phyloP scores from a whole-genome alignment of 2,797 vertebrate genomes.

The Psittacula derbiana region DNA sequence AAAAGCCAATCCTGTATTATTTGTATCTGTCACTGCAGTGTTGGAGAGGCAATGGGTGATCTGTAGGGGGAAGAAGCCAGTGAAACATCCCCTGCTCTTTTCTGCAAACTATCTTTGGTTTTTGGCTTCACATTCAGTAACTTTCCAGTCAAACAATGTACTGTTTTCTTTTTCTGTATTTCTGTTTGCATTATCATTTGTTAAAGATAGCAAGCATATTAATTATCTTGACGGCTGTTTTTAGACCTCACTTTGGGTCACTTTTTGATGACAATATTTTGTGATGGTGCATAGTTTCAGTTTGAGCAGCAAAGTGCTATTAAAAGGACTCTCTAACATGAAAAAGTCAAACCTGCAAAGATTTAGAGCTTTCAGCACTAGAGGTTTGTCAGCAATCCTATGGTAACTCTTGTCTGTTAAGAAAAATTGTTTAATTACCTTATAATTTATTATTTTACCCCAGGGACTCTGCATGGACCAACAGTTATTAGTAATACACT shows the following conservation, averaged over 20 bases:
- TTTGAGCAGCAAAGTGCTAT: neutral
- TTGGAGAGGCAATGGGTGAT: neutral
- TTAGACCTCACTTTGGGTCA: neutral
- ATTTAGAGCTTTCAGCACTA: neutral
- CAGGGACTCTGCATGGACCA: neutral
- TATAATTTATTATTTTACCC: neutral
- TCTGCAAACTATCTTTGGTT: neutral
- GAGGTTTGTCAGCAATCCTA: neutral
- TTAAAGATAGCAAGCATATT: neutral
- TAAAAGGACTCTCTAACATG: neutral
- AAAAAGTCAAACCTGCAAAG: neutral
- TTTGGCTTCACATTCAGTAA: neutral
- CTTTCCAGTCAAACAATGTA: neutral
- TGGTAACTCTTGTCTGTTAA: neutral
- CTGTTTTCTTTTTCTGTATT: neutral
- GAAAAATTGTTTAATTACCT: neutral
- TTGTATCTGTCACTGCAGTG: neutral
- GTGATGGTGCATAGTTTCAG: neutral
- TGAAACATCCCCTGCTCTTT: neutral
- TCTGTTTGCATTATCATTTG: neutral
- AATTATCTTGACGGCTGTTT: neutral
- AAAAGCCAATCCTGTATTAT: neutral
- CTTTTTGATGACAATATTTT: neutral
- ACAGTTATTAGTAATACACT: neutral
- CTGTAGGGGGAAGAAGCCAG: neutral